Evolutionary conservation across 2,113 vertebrate genomes (phyloP), one percentile per base, ranked within the genome.

Genomic region (Anhinga anhinga): DNA sequence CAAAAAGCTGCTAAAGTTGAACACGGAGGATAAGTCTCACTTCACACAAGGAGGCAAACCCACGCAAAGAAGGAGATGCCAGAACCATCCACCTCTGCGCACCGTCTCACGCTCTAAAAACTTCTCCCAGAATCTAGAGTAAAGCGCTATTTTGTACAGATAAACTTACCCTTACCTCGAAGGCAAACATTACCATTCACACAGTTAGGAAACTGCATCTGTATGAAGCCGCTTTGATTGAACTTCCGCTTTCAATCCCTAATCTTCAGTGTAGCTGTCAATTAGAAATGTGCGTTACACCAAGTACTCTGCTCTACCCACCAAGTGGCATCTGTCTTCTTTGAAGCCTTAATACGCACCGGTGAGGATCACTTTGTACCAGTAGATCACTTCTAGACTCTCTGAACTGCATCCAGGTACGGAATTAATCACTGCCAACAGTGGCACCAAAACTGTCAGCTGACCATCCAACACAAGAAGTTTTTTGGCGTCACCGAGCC

Each of bases 401-500:
- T 73, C 6, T 13, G 45, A 82, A 36, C 74, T 5, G 23, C 58
- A 32, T 10, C 70, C 86, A 65, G 62, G 11, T 15, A 26, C 0
- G 0, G 38, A 84, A 27, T 58, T 14, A 72, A 80, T 34, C 30
- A 7, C 71, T 45, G 52, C 47, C 66, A n/a, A 20, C n/a, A 76
- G 67, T 8, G 2, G 42, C 58, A 36, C 50, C 30, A 45, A 66
- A 40, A 79, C 58, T 0, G 0, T 3, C 27, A n/a, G 55, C 67
- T 14, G 1, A n/a, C 5, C 36, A 58, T 47, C 72, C 92, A 74
- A 82, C 65, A 55, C 18, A 58, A 74, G 84, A 82, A 93, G 59
- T n/a, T 74, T 45, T 49, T 29, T 8, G 15, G 53, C 2, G 1
- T 50, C 34, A 38, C 27, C 0, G 0, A 86, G 65, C 42, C 83